phyloP scores from a whole-genome alignment of 2,888 invertebrate species.

The Caenorhabditis wallacei region DNA sequence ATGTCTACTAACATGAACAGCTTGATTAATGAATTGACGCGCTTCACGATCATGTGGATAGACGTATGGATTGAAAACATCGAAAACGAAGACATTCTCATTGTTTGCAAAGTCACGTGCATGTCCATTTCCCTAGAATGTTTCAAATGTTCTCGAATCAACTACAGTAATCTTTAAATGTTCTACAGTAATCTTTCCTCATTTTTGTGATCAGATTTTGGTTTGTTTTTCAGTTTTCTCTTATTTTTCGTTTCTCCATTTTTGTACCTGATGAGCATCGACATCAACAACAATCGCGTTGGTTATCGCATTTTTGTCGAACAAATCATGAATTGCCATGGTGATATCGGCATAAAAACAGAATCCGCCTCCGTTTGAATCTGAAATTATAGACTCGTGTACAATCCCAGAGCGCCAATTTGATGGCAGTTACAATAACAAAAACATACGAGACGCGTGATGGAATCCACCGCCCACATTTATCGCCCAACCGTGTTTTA shows the following conservation, averaged over 20 bases:
- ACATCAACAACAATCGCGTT: constrained; percentile 91
- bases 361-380: constrained; percentile 89
- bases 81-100: constrained; percentile 90
- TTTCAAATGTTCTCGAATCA: neutral
- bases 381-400: constrained; percentile 79
- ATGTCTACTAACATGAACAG: constrained; percentile 48
- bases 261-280: constrained; percentile 91
- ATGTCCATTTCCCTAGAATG: constrained; percentile 90
- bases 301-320: constrained; percentile 84
- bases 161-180: neutral
- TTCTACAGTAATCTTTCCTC: neutral
- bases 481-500: constrained; percentile 92
- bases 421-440: constrained; percentile 4
- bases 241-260: neutral
- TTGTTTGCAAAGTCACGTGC: constrained; percentile 89
- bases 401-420: constrained; percentile 45
- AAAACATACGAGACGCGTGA: constrained; percentile 87
- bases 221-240: constrained; percentile 3
- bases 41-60: constrained; percentile 61
- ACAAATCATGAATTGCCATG: constrained; percentile 88
- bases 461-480: constrained; percentile 95
- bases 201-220: neutral
- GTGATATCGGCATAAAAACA: constrained; percentile 92
- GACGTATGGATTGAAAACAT: constrained; percentile 85
- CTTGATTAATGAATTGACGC: constrained; percentile 59